Percentiles rank a stretch among this genome's conserved stretches.
Evolutionary conservation across 2,113 vertebrate genomes (phyloP).

Genomic region (Calyptommatus sinebrachiatus): DNA sequence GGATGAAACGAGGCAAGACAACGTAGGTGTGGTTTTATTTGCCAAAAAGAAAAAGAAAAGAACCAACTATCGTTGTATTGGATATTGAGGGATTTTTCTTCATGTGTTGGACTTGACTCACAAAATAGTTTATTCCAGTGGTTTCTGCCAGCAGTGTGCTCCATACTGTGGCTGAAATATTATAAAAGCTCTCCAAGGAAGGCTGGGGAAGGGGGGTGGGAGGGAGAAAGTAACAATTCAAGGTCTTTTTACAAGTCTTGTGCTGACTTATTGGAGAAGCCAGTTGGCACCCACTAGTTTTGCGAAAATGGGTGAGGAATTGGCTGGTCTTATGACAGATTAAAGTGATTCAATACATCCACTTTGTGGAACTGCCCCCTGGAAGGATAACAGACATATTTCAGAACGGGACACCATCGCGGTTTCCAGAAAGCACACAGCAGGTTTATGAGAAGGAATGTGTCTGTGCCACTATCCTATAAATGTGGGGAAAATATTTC

Average conservation of each 20-base stretch:
- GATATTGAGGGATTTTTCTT: slow-evolving; percentile 12
- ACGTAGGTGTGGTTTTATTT: slow-evolving; percentile 14
- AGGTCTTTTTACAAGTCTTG: slow-evolving; percentile 30
- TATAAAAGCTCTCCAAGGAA: slow-evolving; percentile 28
- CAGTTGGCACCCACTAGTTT: slow-evolving; percentile 30
- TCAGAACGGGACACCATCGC: background rate
- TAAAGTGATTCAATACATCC: background rate
- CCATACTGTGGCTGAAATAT: background rate
- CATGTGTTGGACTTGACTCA: background rate
- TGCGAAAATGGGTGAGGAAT: background rate
- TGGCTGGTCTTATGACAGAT: slow-evolving; percentile 16
- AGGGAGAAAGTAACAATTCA: background rate
- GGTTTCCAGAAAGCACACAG: background rate
- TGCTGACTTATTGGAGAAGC: slow-evolving; percentile 25
- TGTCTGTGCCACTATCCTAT: background rate
- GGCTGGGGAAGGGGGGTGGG: background rate
- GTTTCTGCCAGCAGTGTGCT: slow-evolving; percentile 30
- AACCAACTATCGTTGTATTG: background rate
- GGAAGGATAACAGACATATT: background rate
- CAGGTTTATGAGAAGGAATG: background rate
- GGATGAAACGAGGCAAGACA: accelerated
- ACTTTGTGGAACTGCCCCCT: slow-evolving; percentile 22
- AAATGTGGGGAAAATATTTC: background rate
- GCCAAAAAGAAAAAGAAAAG: background rate
- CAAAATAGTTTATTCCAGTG: slow-evolving; percentile 39